A percentile compares a stretch with the other conserved stretches of the same genome.
Evolutionary conservation across 2,113 vertebrate species (phyloP).

Genomic region (Anolis carolinensis): DNA sequence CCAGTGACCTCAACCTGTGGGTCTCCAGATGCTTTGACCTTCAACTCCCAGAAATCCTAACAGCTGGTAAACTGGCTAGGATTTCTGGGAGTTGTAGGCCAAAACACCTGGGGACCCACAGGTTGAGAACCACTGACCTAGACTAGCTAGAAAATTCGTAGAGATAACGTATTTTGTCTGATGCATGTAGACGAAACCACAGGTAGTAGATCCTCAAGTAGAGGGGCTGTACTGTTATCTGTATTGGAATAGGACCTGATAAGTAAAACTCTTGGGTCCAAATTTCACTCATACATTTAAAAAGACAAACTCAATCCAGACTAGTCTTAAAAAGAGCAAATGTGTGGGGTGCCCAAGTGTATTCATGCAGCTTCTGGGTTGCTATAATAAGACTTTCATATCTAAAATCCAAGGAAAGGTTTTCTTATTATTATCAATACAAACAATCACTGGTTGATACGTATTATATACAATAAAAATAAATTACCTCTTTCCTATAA

Average conservation of each 20-base stretch:
- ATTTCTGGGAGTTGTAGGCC: no score
- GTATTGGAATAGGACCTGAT: background rate
- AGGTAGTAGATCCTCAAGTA: no score
- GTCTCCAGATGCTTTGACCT: no score
- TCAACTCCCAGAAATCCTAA: no score
- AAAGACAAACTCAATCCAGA: background rate
- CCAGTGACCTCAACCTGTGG: no score
- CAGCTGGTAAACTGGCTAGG: no score
- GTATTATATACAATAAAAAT: background rate
- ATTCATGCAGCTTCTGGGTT: no score
- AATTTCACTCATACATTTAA: background rate
- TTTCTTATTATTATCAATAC: background rate
- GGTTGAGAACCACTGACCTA: no score
- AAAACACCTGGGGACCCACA: no score
- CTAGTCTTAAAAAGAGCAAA: background rate
- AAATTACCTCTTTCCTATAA: slow-evolving; percentile 90
- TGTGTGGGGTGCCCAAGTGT: background rate
- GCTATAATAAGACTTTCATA: background rate
- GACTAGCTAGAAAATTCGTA: no score
- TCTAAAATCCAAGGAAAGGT: background rate
- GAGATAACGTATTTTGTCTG: no score
- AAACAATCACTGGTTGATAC: rapidly evolving
- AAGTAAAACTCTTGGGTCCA: background rate
- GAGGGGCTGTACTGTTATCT: background rate
- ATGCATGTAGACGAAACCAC: no score